Evolutionary conservation across 23 tunicate species (phyloP).

Genomic region (Halocynthia aurantium): DNA sequence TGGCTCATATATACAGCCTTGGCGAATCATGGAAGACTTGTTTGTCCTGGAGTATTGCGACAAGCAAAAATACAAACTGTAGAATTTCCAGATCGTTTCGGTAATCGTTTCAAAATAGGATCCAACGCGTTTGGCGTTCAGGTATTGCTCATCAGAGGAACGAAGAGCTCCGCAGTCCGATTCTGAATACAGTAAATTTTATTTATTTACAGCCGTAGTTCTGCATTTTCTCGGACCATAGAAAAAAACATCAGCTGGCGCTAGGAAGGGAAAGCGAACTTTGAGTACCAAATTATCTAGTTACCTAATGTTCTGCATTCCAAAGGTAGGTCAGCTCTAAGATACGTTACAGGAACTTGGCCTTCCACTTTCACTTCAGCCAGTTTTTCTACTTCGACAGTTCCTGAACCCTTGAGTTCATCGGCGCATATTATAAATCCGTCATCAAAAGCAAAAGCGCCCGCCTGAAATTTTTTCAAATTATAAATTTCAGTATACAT

Average conservation of each 20-base stretch:
- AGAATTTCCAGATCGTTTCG: conserved; percentile 26
- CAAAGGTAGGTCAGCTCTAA: conserved; percentile 50
- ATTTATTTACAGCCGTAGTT: background rate
- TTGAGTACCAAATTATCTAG: background rate
- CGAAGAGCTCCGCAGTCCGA: conserved; percentile 24
- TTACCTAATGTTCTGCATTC: conserved; percentile 39
- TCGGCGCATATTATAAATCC: conserved; percentile 34
- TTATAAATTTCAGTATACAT: background rate
- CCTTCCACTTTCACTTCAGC: background rate
- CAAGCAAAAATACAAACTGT: conserved; percentile 45
- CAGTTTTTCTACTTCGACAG: conserved; percentile 8
- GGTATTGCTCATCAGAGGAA: background rate
- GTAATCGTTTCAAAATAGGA: conserved; percentile 36
- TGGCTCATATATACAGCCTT: conserved; percentile 38
- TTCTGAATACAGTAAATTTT: background rate
- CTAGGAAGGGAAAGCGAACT: background rate
- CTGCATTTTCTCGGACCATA: background rate
- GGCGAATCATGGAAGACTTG: conserved; percentile 24
- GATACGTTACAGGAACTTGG: conserved; percentile 1
- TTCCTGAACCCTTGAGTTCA: conserved; percentile 42
- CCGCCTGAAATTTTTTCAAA: conserved; percentile 26
- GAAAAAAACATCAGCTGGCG: background rate
- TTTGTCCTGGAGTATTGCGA: conserved; percentile 19
- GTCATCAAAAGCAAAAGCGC: conserved; percentile 30
- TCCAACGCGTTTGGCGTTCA: conserved; percentile 28